Conservation (phyloP, 2,888 invertebrate species). For the Melanotus villosus region DNA sequence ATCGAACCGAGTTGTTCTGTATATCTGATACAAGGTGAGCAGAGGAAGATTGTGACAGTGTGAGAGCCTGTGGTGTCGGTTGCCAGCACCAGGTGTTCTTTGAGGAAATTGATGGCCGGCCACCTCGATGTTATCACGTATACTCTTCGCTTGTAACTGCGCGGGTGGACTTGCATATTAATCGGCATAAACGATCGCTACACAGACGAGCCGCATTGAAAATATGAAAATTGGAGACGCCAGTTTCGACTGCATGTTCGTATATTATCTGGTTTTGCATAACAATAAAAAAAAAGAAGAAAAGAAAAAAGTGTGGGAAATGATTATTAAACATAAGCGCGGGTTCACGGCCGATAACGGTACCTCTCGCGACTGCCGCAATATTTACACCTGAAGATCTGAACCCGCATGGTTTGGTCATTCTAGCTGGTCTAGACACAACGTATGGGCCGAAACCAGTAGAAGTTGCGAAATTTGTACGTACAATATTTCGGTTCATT, state of each 20-base stretch:
- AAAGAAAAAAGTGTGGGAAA: conserved; percentile 39
- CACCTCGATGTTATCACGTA: conserved; percentile 37
- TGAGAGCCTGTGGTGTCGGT: conserved; percentile 28
- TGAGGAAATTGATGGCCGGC: conserved; percentile 39
- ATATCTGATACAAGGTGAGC: conserved; percentile 28
- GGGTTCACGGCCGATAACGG: conserved; percentile 47
- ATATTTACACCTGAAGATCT: conserved; percentile 44
- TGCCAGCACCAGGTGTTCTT: conserved; percentile 42
- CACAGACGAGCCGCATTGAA: conserved; percentile 18
- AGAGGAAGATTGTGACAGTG: conserved; percentile 37
- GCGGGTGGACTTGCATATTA: conserved; percentile 36
- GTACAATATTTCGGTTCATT: conserved; percentile 28
- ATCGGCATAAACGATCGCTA: conserved; percentile 21
- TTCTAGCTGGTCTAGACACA: conserved; percentile 41
- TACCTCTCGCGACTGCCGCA: conserved; percentile 42
- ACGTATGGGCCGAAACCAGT: conserved; percentile 32
- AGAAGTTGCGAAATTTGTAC: conserved; percentile 32
- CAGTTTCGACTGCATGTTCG: conserved; percentile 11
- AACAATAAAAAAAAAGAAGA: conserved; percentile 30
- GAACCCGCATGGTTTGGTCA: conserved; percentile 32
- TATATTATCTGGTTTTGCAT: conserved; percentile 28
- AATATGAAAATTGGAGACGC: conserved; percentile 22
- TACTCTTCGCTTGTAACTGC: conserved; percentile 19
- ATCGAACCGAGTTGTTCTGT: conserved; percentile 19
- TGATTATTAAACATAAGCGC: conserved; percentile 41